phyloP scores from a whole-genome alignment of 1,140 invertebrate species.

The Pogonomyrmex barbatus region DNA sequence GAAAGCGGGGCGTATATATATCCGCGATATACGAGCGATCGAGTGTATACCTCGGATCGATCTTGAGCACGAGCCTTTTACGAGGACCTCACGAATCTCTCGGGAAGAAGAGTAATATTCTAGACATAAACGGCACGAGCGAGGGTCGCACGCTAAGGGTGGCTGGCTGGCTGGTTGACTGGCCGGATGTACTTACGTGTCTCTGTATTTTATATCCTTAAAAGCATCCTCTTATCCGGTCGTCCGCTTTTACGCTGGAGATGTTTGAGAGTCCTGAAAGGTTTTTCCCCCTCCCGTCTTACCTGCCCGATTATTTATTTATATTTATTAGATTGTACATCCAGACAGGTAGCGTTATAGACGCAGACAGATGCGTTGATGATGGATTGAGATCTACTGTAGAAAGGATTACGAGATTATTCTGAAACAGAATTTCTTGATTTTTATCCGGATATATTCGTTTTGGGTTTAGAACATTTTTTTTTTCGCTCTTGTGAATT shows the following conservation, averaged over 20 bases:
- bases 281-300: conserved; percentile 25
- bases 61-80: conserved; percentile 36
- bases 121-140: conserved; percentile 21
- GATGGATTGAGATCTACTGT: not conserved
- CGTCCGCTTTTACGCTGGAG: conserved; percentile 62
- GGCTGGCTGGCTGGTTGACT: conserved; percentile 14
- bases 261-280: conserved; percentile 66
- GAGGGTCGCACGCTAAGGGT: conserved; percentile 46
- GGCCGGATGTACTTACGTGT: conserved; percentile 69
- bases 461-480: not conserved
- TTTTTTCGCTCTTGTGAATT: not conserved
- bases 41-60: conserved; percentile 40
- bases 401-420: not conserved
- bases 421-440: not conserved
- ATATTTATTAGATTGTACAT: conserved; percentile 50
- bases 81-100: conserved; percentile 41
- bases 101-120: conserved; percentile 59
- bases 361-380: not conserved
- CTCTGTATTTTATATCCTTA: conserved; percentile 75
- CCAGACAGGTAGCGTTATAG: not conserved
- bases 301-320: conserved; percentile 61
- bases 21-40: conserved; percentile 51
- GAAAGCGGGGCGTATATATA: conserved; percentile 40
- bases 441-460: not conserved
- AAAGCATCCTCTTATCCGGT: conserved; percentile 71